A percentile compares a stretch with the other conserved stretches of the same genome.
Evolutionary conservation across 1,140 invertebrate species (phyloP).

Genomic region (Zaprionus lachaisei): DNA sequence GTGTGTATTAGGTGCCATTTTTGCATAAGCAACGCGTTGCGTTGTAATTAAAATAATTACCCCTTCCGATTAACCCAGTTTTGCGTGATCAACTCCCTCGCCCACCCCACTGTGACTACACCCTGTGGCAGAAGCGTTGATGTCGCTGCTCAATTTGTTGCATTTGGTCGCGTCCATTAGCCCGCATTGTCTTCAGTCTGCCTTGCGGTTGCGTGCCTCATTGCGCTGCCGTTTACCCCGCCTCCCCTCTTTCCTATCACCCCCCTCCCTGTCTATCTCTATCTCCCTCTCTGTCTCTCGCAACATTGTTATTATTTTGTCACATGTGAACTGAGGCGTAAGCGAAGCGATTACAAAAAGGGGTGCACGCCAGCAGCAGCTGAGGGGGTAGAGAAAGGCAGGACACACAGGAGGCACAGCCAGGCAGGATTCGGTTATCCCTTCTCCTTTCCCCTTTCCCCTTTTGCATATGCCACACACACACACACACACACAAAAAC

Average conservation of each 20-base stretch:
- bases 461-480: constrained; percentile 49
- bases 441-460: not conserved
- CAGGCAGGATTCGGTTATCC: constrained; percentile 2
- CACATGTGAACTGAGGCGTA: constrained; percentile 83
- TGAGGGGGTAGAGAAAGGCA: not conserved
- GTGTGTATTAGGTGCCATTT: constrained; percentile 65
- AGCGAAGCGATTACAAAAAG: constrained; percentile 72
- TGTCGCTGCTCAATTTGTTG: constrained; percentile 72
- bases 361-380: constrained; percentile 32
- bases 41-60: constrained; percentile 83
- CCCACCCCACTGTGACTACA: not conserved
- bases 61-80: constrained; percentile 79
- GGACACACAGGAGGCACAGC: constrained; percentile 13
- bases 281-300: not conserved
- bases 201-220: constrained; percentile 42
- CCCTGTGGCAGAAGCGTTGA: constrained; percentile 19
- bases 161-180: constrained; percentile 73
- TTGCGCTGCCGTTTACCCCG: constrained; percentile 14
- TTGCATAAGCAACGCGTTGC: constrained; percentile 65
- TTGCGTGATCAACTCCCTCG: constrained; percentile 6
- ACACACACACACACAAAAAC: not conserved
- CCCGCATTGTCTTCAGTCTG: constrained; percentile 50
- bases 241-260: not conserved
- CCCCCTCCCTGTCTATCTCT: not conserved
- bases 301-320: constrained; percentile 76